Evolutionary conservation across 1,140 invertebrate genomes (phyloP).

Genomic region (Kradibia gibbosae): DNA sequence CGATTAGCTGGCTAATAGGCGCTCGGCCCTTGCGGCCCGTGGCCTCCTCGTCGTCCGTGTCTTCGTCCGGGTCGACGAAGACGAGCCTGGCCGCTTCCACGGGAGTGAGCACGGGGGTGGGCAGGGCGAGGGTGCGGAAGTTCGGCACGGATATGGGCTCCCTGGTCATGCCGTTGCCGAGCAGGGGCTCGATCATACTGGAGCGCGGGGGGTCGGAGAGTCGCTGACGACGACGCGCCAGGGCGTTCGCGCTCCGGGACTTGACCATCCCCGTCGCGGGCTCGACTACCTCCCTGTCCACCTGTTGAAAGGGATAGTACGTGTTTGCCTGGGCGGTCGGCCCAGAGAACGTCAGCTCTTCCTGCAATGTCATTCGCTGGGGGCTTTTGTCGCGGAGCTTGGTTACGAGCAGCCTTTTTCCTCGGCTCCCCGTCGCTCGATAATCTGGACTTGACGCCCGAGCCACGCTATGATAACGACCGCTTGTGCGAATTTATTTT

Average conservation of each 20-base stretch:
- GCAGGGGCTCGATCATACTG: conserved; percentile 44
- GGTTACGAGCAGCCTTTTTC: no score
- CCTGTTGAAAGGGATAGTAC: conserved; percentile 72
- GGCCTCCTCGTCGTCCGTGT: conserved; percentile 74
- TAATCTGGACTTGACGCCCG: no score
- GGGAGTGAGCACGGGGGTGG: conserved; percentile 79
- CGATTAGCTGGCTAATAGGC: conserved; percentile 65
- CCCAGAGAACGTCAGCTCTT: conserved; percentile 39
- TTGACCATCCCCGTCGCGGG: conserved; percentile 71
- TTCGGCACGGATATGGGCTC: conserved; percentile 86
- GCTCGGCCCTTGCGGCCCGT: conserved; percentile 61
- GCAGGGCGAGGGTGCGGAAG: conserved; percentile 77
- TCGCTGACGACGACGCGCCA: conserved; percentile 61
- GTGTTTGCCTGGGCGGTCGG: conserved; percentile 67
- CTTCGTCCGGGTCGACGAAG: conserved; percentile 81
- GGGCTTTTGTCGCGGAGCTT: no score
- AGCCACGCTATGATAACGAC: no score
- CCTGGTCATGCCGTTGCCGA: conserved; percentile 73
- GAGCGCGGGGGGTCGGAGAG: conserved; percentile 18
- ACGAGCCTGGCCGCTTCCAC: conserved; percentile 80
- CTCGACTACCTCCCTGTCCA: conserved; percentile 68
- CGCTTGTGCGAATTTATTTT: no score
- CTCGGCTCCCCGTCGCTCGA: no score
- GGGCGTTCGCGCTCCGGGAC: conserved; percentile 67
- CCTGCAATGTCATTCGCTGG: not conserved